Base-by-base conservation (phyloP, 1,140 invertebrate genomes). In the Drosophila saltans region DNA sequence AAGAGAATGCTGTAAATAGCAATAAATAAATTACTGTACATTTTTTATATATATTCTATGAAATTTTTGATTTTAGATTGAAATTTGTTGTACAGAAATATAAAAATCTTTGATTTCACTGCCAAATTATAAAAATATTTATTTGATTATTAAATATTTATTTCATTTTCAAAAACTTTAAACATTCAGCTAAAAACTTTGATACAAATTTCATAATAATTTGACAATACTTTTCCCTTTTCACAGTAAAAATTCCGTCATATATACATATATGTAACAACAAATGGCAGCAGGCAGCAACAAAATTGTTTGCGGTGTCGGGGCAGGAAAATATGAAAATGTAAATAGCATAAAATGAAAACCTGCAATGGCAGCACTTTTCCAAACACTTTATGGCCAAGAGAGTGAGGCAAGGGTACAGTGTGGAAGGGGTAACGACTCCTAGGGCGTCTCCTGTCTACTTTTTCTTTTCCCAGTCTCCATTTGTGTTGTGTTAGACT, bases 261-360 rank as follows among this genome's bases (percentile, higher is more conserved):
- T 36, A 36, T 10, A 28, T 71, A 75, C 67, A 40, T 24, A 39
- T 45, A 59, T 41, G 69, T 67, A 64, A 73, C 39, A 73, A 60
- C 56, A 69, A 57, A 48, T 40, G 21, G 56, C 7, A 52, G 26
- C n/a, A n/a, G 36, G 48, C 69, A 62, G 48, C 69, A 62, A 55
- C 73, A 76, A 83, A 83, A 80, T 83, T 77, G 81, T 83, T 83
- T 83, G 81, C 73, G 81, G 81, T 83, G 77, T 40, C 69, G 80
- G 69, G 81, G 57, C 61, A 63, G 72, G 69, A 84, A 85, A 83
- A 83, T 85, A 85, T 85, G 75, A 81, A 85, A 85, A 85, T 85
- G 81, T 85, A 85, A 85, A 85, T 85, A 85, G 75, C 81, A 85
- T 78, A 85, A 85, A 85, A 85, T 75, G 81, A 81, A 85, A 85